Base-by-base conservation (phyloP, 2,888 invertebrate species). In the Macrosoma leucophasiata region DNA sequence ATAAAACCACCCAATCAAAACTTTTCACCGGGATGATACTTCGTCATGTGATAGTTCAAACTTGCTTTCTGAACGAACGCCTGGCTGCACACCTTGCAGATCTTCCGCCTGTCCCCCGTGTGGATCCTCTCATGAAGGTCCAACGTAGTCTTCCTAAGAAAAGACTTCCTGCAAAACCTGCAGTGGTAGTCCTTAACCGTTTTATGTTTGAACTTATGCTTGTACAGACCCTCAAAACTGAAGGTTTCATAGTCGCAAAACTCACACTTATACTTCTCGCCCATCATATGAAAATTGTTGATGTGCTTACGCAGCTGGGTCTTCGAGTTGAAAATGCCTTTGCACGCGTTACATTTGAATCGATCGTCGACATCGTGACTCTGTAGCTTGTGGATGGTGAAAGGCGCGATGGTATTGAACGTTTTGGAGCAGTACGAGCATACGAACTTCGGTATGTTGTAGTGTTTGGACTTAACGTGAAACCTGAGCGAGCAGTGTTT, bases 21-120 rank as follows among this genome's bases (percentile, higher is more conserved):
- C 19, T 66, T 65, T 1, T 76, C 75, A n/a, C 59, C 71, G 0
- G 82, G 79, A 38, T 82, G 81, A 29, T 79, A 70, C 23, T 77
- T 84, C 0, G 63, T 50, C 81, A 81, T 79, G 19, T 82, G 79
- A 41, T 77, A 81, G 39, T 81, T 81, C 37, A 78, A 45, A 37
- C 81, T 81, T 0, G 81, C 75, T 41, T 81, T 81, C 41, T 82
- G 79, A 0, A 79, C 79, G 35, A 82, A 85, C 19, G 78, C 75
- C 35, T 82, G 74, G 0, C 75, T 66, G 28, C 82, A 82, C 0
- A 62, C 59, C 1, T 40, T 46, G 37, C 82, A 82, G 0, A 74
- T 63, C 33, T 79, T 76, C 41, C 69, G 50, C 20, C 66, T 54
- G 15, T 81, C 82, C 0, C 73, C 79, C 0, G 77, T 81, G 15